Evolutionary conservation across 2,888 invertebrate genomes (phyloP).

Genomic region (Rhamnusium bicolor): DNA sequence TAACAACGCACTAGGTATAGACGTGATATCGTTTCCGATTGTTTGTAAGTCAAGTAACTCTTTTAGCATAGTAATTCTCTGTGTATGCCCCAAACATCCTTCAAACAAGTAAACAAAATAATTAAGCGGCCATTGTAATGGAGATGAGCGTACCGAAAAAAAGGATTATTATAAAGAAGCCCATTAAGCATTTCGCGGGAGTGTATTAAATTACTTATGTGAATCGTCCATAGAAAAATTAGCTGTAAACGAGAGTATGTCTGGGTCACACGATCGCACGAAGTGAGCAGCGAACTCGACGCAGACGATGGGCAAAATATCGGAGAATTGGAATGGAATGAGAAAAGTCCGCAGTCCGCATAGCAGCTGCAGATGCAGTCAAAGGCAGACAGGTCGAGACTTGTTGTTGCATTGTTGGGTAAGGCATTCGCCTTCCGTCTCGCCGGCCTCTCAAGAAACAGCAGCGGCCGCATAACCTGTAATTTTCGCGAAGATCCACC

Average conservation of each 20-base stretch:
- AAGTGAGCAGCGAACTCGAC: background rate
- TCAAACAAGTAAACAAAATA: background rate
- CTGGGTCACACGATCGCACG: background rate
- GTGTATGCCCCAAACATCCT: no score
- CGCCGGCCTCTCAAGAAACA: conserved; percentile 18
- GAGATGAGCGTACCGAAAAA: background rate
- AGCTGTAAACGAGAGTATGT: background rate
- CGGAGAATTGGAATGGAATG: conserved; percentile 14
- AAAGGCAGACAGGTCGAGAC: conserved; percentile 50
- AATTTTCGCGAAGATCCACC: conserved; percentile 19
- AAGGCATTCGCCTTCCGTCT: conserved; percentile 34
- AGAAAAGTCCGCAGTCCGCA: conserved; percentile 32
- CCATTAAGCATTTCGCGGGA: background rate
- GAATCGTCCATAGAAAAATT: conserved; percentile 3
- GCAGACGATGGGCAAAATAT: conserved; percentile 12
- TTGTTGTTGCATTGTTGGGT: conserved; percentile 40
- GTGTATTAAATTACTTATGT: background rate
- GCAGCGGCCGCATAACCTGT: conserved; percentile 13
- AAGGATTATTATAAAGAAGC: background rate
- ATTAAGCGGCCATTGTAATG: background rate
- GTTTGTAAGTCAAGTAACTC: background rate
- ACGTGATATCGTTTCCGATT: no score
- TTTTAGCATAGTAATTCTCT: background rate
- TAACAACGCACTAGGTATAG: no score
- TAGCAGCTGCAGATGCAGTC: conserved; percentile 37